A percentile compares a stretch with the other conserved stretches of the same genome.
Evolutionary conservation across 2,113 vertebrate species (phyloP).

Genomic region (Microcebus jonahi): DNA sequence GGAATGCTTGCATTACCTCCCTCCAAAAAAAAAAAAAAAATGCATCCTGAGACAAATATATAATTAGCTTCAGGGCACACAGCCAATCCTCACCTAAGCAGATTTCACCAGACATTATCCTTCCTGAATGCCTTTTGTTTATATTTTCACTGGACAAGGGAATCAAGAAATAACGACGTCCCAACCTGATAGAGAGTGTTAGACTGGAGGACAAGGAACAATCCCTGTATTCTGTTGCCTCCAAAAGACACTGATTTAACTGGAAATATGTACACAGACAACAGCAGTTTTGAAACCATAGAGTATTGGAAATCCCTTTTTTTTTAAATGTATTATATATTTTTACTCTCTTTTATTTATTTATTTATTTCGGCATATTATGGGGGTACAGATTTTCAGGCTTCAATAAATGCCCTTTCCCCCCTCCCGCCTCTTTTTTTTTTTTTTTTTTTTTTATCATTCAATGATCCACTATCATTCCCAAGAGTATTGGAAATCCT

Average conservation of each 20-base stretch:
- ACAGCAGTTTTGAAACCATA: not conserved
- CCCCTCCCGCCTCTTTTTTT: too few species aligned
- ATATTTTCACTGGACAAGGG: not conserved
- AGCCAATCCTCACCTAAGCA: not conserved
- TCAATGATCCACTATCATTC: too few species aligned
- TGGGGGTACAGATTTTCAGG: too few species aligned
- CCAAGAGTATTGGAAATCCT: too few species aligned
- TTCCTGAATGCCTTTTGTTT: not conserved
- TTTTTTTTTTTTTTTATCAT: too few species aligned
- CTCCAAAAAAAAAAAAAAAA: not conserved
- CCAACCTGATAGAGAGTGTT: not conserved
- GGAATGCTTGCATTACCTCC: not conserved
- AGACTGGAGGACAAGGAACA: not conserved
- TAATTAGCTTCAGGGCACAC: not conserved
- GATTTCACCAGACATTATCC: not conserved
- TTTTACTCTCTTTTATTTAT: too few species aligned
- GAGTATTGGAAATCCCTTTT: too few species aligned
- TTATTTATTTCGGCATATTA: too few species aligned
- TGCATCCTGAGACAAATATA: not conserved
- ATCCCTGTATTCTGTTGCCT: not conserved
- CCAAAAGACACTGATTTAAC: not conserved
- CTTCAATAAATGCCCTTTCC: too few species aligned
- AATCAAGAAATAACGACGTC: not conserved
- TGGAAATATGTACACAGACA: not conserved
- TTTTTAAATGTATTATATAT: too few species aligned